A percentile compares a stretch with the other conserved stretches of the same genome.
These are phyloP conservation scores for Cataglyphis albicans DNA, from an alignment of 2,888 invertebrate genomes.

Conservation along the genomic window DNA sequence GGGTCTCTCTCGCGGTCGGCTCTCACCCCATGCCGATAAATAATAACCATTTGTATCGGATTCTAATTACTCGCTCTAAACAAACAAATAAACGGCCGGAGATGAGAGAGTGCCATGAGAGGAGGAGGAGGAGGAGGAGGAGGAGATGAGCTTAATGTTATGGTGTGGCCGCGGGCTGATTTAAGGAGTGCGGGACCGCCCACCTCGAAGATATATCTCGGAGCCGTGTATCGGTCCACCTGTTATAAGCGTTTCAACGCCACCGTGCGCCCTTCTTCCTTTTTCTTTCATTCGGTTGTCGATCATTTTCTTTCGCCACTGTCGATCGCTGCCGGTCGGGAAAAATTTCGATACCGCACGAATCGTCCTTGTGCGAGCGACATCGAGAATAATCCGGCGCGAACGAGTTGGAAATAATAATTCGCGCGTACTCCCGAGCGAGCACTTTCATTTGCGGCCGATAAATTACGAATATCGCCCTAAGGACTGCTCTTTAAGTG, in stretches of 20 bases:
- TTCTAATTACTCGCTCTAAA: constrained; percentile 85
- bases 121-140: constrained; percentile 16
- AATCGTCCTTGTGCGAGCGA: constrained; percentile 24
- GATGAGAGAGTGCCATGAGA: constrained; percentile 64
- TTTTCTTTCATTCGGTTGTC: background rate
- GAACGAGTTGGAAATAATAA: constrained; percentile 41
- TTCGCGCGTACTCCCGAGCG: constrained; percentile 20
- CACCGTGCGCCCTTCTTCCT: constrained; percentile 66
- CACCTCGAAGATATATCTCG: constrained; percentile 82
- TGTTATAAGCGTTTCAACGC: constrained; percentile 81
- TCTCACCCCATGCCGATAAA: constrained; percentile 76
- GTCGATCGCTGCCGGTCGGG: constrained; percentile 9
- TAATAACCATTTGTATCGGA: constrained; percentile 85
- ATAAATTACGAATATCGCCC: constrained; percentile 58
- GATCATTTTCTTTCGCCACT: constrained; percentile 18
- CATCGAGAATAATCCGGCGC: background rate
- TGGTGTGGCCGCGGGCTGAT: constrained; percentile 83
- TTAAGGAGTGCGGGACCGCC: constrained; percentile 86
- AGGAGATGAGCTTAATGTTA: constrained; percentile 79
- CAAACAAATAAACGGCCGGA: constrained; percentile 84
- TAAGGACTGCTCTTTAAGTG: constrained; percentile 54
- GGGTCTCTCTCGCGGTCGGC: constrained; percentile 20
- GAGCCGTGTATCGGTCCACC: constrained; percentile 75
- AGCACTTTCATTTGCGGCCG: constrained; percentile 37
- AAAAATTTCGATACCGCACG: constrained; percentile 50